Evolutionary conservation across 2,888 invertebrate genomes (phyloP), one percentile per base, ranked within the genome.

Genomic region (Drosophila stalkeri): DNA sequence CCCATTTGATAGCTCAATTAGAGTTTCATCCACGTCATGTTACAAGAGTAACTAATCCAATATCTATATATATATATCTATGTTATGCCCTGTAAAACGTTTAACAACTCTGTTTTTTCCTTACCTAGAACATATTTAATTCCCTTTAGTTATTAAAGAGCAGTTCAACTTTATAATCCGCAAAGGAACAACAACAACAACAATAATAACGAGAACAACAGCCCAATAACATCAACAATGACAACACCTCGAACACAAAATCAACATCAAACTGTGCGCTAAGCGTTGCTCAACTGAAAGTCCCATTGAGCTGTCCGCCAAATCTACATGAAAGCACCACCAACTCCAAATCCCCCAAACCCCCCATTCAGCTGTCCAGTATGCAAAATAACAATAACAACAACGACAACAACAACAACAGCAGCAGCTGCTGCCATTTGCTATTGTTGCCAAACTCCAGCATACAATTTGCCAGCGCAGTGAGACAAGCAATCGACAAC

Each of bases 391-490:
- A 18, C 18, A 51, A 51, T 20, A 70, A 70, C 77, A 77, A 51
- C 77, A 74, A 54, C 74, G 27, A 23, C 16, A 47, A 1, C 77
- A 74, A 54, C 74, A 47, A 23, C 16, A 47, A 1, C 27, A 76
- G 61, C 74, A 77, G 47, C 74, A 64, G 52, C 64, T 60, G 71
- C 62, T 77, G 64, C 77, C 71, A 44, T 60, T 67, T 75, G 77
- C 72, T 64, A 67, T 77, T 75, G 77, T 77, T 75, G 64, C 59
- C 39, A 67, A 64, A 74, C 74, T 64, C 51, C 49, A 43, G 69
- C 63, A 12, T 72, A 81, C 86, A 84, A 86, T 84, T 86, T 86
- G 82, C 81, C 82, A 75, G 72, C 76, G 69, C 80, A 77, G 68
- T 59, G 74, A 65, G 80, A 80, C 82, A 73, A 67, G 73, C 69